Evolutionary conservation across 2,113 vertebrate species (phyloP).

Genomic region (Diadophis punctatus): DNA sequence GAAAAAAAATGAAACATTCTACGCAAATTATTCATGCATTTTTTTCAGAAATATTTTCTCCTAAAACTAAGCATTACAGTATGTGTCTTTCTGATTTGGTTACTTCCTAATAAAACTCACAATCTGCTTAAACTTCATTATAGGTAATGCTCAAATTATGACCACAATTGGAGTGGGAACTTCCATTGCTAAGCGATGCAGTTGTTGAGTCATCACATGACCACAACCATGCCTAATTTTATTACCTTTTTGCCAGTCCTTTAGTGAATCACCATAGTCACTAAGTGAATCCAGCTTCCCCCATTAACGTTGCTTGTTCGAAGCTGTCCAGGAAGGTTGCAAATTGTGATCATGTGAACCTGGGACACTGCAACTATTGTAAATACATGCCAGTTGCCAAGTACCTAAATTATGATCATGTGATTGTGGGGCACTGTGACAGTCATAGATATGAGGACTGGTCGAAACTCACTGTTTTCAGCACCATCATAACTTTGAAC

Average conservation of each 20-base stretch:
- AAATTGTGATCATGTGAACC: background rate
- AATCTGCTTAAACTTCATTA: background rate
- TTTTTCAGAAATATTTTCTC: background rate
- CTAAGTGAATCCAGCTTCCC: background rate
- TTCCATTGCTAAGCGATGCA: background rate
- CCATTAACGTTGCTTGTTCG: background rate
- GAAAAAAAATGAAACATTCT: background rate
- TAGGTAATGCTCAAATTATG: background rate
- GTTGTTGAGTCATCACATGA: background rate
- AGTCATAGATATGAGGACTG: too few species aligned
- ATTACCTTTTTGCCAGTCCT: background rate
- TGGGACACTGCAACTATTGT: background rate
- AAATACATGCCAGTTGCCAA: background rate
- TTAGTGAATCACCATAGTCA: background rate
- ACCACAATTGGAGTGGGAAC: background rate
- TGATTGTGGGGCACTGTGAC: background rate
- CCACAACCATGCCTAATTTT: background rate
- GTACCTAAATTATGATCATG: background rate
- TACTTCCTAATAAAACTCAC: background rate
- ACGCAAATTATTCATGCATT: background rate
- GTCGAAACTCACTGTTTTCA: too few species aligned
- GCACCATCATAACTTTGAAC: too few species aligned
- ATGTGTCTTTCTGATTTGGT: background rate
- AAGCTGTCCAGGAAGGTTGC: background rate
- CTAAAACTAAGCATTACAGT: background rate